Evolutionary conservation across 2,113 vertebrate species (phyloP).

Genomic region (Cricetomys ansorgei): DNA sequence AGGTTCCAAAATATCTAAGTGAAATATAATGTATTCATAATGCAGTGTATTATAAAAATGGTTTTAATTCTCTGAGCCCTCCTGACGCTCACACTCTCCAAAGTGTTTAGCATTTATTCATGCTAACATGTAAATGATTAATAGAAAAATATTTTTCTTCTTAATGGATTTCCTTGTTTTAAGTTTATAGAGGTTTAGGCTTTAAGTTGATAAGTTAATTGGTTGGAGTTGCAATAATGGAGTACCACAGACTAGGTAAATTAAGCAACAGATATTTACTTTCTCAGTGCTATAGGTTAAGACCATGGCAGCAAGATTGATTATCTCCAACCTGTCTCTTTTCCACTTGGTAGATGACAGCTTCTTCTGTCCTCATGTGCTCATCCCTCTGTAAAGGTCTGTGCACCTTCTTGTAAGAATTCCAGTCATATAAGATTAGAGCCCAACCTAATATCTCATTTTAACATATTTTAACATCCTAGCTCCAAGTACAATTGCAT

Average conservation of each 20-base stretch:
- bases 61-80: background rate
- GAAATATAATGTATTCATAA: background rate
- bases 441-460: background rate
- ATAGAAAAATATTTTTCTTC: background rate
- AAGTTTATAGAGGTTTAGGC: background rate
- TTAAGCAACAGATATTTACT: background rate
- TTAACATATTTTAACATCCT: background rate
- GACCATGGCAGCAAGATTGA: background rate
- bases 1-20: background rate
- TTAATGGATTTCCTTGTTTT: background rate
- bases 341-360: background rate
- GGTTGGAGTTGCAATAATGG: background rate
- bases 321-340: background rate
- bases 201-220: background rate
- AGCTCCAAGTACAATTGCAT: background rate
- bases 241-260: background rate
- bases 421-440: background rate
- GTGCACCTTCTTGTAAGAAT: background rate
- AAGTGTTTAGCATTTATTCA: background rate
- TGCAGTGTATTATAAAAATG: background rate
- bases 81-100: background rate
- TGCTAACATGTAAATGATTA: background rate
- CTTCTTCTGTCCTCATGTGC: background rate
- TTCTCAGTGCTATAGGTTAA: background rate
- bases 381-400: background rate